These are phyloP conservation scores for Etheostoma spectabile DNA, from an alignment of 2,113 vertebrate species.

Conservation along the genomic window DNA sequence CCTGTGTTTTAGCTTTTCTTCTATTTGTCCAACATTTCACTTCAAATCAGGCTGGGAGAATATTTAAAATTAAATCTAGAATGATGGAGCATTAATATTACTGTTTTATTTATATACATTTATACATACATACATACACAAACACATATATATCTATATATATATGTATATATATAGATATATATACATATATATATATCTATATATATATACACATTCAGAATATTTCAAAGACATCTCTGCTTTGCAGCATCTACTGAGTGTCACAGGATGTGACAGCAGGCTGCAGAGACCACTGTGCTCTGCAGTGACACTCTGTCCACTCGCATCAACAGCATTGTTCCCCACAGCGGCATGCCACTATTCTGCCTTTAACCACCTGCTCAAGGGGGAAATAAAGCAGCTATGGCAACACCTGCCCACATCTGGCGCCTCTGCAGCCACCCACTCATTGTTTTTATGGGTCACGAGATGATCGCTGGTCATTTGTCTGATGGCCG, in stretches of 20 bases:
- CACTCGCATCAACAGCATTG: conserved; percentile 55
- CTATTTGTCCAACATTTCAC: background rate
- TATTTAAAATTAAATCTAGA: background rate
- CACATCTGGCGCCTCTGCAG: conserved; percentile 49
- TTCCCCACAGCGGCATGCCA: conserved; percentile 38
- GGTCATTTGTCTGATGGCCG: conserved; percentile 28
- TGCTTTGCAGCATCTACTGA: conserved; percentile 33
- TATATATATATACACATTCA: background rate
- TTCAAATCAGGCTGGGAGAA: background rate
- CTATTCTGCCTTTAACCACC: conserved; percentile 61
- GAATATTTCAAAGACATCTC: conserved; percentile 46
- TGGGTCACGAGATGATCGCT: conserved; percentile 49
- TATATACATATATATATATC: too few relatives aligned
- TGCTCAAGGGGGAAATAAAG: conserved; percentile 49
- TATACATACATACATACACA: too few relatives aligned
- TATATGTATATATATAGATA: too few relatives aligned
- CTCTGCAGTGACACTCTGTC: conserved; percentile 71
- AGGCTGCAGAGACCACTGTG: conserved; percentile 39
- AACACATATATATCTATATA: too few relatives aligned
- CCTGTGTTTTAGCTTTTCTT: background rate
- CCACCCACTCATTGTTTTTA: conserved; percentile 33
- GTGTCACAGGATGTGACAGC: conserved; percentile 67
- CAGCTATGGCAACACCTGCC: conserved; percentile 62
- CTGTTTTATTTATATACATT: too few relatives aligned
- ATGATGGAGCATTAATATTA: too few relatives aligned